A percentile compares a stretch with the other conserved stretches of the same genome.
phyloP scores from a whole-genome alignment of 2,888 invertebrate genomes.

The Perdita meconis region DNA sequence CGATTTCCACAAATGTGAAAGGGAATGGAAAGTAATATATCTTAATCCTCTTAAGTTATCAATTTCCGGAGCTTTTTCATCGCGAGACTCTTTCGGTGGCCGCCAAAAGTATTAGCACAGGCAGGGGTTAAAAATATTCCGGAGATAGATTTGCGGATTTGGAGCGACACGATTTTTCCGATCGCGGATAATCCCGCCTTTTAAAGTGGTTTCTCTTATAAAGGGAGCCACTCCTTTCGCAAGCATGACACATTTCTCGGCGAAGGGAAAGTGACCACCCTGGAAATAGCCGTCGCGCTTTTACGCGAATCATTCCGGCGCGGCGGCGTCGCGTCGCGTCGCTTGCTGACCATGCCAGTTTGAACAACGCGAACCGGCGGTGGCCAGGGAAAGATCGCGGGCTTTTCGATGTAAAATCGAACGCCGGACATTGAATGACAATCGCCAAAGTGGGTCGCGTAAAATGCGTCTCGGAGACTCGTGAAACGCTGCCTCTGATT shows the following conservation, averaged over 20 bases:
- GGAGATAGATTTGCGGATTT: background rate
- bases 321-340: slow-evolving; percentile 14
- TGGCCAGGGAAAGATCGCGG: slow-evolving; percentile 16
- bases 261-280: slow-evolving; percentile 35
- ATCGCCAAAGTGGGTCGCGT: slow-evolving; percentile 40
- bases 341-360: slow-evolving; percentile 30
- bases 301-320: slow-evolving; percentile 28
- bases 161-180: slow-evolving; percentile 23
- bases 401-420: slow-evolving; percentile 46
- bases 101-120: slow-evolving; percentile 10
- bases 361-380: slow-evolving; percentile 8
- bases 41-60: background rate
- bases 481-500: slow-evolving; percentile 17
- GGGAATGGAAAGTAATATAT: too few species aligned
- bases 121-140: slow-evolving; percentile 1
- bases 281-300: slow-evolving; percentile 48
- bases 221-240: slow-evolving; percentile 32
- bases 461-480: slow-evolving; percentile 15
- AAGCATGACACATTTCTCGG: slow-evolving; percentile 51
- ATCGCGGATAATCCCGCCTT: slow-evolving; percentile 38
- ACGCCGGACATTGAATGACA: slow-evolving; percentile 35
- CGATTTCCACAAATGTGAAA: background rate
- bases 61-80: background rate
- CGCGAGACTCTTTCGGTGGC: background rate
- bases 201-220: slow-evolving; percentile 23